phyloP scores from a whole-genome alignment of 2,113 vertebrate genomes.

The Cichladusa arquata region DNA sequence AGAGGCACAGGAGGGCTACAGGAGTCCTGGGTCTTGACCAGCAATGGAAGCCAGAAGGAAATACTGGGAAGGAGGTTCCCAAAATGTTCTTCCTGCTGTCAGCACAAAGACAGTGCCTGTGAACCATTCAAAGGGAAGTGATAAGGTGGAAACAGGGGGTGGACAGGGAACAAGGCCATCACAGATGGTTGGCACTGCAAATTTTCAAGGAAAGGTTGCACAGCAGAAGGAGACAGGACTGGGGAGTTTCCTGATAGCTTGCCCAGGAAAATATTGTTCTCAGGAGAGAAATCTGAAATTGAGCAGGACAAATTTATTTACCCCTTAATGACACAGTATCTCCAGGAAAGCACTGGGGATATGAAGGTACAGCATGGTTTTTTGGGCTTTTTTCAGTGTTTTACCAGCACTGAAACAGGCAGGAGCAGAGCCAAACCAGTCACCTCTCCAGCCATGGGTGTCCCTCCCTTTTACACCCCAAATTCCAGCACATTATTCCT shows the following conservation, averaged over 20 bases:
- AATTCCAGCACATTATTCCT: neutral
- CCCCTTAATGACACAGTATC: neutral
- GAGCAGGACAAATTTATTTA: neutral
- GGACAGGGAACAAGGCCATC: neutral
- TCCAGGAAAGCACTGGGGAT: neutral
- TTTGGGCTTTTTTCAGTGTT: neutral
- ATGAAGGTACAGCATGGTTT: neutral
- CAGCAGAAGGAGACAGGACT: neutral
- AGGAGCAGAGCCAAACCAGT: neutral
- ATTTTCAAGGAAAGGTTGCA: neutral
- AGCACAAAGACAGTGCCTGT: neutral
- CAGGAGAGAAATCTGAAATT: neutral
- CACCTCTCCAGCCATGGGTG: neutral
- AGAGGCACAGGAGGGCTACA: neutral
- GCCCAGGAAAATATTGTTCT: neutral
- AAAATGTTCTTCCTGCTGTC: neutral
- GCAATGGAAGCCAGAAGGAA: neutral
- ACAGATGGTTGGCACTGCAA: neutral
- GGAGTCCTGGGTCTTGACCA: neutral
- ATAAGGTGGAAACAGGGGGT: neutral
- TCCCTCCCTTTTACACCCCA: neutral
- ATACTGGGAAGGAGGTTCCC: neutral
- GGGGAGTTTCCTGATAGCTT: neutral
- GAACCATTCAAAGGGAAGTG: neutral
- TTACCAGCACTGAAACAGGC: neutral